A percentile compares a stretch with the other conserved stretches of the same genome.
These are phyloP conservation scores for Lycorma delicatula DNA, from an alignment of 1,140 invertebrate genomes.

Conservation along the genomic window DNA sequence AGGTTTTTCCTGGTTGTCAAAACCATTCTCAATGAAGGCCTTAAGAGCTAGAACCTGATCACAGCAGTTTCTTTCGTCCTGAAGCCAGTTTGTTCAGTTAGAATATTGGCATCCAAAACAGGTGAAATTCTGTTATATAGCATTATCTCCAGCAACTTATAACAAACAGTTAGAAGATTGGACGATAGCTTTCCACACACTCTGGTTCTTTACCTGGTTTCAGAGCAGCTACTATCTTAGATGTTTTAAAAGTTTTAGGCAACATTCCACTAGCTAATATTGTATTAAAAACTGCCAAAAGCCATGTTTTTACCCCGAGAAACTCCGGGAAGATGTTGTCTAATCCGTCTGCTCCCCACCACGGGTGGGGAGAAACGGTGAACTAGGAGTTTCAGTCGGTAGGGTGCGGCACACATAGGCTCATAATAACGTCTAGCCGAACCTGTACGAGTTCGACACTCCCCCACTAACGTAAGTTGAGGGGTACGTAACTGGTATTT, in stretches of 20 bases:
- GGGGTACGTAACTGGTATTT: too few species aligned
- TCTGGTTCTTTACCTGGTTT: neutral
- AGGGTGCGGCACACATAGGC: neutral
- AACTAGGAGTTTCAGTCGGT: neutral
- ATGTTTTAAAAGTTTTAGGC: neutral
- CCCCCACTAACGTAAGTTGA: too few species aligned
- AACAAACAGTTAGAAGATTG: neutral
- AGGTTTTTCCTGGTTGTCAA: too few species aligned
- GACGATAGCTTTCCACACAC: neutral
- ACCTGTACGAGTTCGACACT: too few species aligned
- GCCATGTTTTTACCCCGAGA: neutral
- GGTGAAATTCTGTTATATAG: neutral
- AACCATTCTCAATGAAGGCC: too few species aligned
- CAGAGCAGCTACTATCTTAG: neutral
- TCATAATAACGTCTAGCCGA: neutral
- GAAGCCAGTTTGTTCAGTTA: neutral
- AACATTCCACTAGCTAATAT: neutral
- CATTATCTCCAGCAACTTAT: too few species aligned
- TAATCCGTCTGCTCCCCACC: neutral
- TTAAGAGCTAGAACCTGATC: too few species aligned
- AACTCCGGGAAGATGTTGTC: neutral
- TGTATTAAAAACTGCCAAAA: neutral
- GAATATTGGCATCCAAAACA: neutral
- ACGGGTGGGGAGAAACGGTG: too few species aligned
- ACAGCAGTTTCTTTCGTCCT: too few species aligned